A percentile compares a stretch with the other conserved stretches of the same genome.
phyloP scores from a whole-genome alignment of 2,888 invertebrate species.

The Rhamphomyia laevipes region DNA sequence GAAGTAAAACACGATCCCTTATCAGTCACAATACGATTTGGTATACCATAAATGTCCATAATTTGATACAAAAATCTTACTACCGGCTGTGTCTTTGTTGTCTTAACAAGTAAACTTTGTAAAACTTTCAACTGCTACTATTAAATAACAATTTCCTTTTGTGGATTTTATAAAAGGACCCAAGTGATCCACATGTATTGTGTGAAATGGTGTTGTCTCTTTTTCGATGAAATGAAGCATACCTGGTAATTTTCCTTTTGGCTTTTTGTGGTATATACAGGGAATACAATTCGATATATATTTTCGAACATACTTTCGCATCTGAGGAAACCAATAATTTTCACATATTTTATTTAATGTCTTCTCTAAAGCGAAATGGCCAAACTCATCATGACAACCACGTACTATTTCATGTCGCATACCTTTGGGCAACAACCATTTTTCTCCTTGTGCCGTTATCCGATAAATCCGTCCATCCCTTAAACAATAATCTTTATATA shows the following conservation, averaged over 20 bases:
- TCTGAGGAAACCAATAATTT: slow-evolving; percentile 33
- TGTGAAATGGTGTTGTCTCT: slow-evolving; percentile 29
- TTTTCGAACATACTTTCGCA: slow-evolving; percentile 27
- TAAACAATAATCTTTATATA: slow-evolving; percentile 13
- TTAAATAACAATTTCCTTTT: slow-evolving; percentile 24
- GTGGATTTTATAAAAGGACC: slow-evolving; percentile 30
- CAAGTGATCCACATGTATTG: slow-evolving; percentile 34
- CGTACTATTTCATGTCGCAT: slow-evolving; percentile 14
- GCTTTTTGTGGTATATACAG: slow-evolving; percentile 28
- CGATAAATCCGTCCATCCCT: slow-evolving; percentile 14
- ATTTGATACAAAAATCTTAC: slow-evolving; percentile 21
- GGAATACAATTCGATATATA: slow-evolving; percentile 24
- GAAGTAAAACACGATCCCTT: slow-evolving; percentile 30
- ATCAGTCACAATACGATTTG: slow-evolving; percentile 29
- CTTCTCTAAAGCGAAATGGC: slow-evolving; percentile 17
- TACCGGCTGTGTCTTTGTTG: slow-evolving; percentile 21
- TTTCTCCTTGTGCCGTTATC: slow-evolving; percentile 10
- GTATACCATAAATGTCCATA: slow-evolving; percentile 22
- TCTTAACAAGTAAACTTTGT: slow-evolving; percentile 26
- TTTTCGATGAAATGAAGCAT: slow-evolving; percentile 33
- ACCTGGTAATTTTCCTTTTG: slow-evolving; percentile 21
- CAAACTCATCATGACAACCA: slow-evolving; percentile 15
- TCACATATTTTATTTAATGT: slow-evolving; percentile 18
- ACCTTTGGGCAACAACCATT: slow-evolving; percentile 15
- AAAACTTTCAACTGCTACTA: slow-evolving; percentile 30